Conservation (phyloP, 2,113 vertebrate genomes). For the Apus apus region DNA sequence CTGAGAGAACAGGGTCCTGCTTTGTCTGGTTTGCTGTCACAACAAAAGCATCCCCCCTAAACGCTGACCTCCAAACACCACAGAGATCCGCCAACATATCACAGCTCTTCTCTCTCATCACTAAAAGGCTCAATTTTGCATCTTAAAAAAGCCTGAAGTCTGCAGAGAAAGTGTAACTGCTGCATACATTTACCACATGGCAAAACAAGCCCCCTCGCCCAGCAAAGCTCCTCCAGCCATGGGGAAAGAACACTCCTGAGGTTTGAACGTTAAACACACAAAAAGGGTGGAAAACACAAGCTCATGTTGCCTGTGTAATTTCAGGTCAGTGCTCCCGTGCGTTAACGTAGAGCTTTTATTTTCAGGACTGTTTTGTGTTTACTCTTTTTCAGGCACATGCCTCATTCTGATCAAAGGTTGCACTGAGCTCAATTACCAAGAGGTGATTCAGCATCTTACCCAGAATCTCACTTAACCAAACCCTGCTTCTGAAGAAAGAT, state of each 20-base stretch:
- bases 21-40: rapidly evolving
- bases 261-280: rapidly evolving
- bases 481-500: not conserved
- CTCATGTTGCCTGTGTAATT: rapidly evolving
- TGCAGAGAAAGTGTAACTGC: not conserved
- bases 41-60: not conserved
- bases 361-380: not conserved
- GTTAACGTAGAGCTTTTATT: not conserved
- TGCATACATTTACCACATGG: not conserved
- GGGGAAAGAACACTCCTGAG: not conserved
- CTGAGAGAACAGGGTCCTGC: not conserved
- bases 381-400: not conserved
- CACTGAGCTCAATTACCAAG: not conserved
- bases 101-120: not conserved
- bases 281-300: not conserved
- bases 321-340: not conserved
- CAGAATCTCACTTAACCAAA: not conserved
- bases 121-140: not conserved
- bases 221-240: not conserved
- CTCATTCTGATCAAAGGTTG: not conserved
- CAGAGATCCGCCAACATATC: not conserved
- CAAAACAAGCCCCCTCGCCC: not conserved
- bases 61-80: not conserved
- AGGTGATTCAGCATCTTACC: not conserved
- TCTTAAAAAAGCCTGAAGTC: not conserved